Percentiles rank a stretch among this genome's conserved stretches.
Conservation (phyloP, 2,797 vertebrate genomes). For the Bradypodion ventrale region DNA sequence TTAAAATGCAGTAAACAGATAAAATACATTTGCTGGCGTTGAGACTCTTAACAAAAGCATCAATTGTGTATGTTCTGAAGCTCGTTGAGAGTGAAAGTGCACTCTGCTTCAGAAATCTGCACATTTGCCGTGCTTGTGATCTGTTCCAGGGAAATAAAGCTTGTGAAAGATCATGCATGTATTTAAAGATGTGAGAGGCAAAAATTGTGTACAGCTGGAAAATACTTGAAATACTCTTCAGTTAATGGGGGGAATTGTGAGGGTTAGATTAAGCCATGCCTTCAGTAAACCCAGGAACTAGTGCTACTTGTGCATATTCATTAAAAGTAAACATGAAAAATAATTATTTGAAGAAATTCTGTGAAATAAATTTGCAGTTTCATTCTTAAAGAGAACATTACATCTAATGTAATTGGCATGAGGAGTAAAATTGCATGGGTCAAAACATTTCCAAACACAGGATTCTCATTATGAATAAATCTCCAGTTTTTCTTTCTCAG, state of each 20-base stretch:
- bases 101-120: background rate
- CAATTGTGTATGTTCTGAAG: background rate
- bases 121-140: no score
- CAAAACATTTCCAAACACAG: background rate
- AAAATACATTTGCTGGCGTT: background rate
- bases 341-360: background rate
- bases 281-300: background rate
- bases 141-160: no score
- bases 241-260: background rate
- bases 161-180: no score
- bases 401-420: background rate
- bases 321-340: background rate
- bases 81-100: background rate
- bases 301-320: background rate
- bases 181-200: no score
- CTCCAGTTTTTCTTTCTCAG: background rate
- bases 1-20: no score
- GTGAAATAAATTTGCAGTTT: constrained; percentile 4
- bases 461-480: background rate
- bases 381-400: background rate
- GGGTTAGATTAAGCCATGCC: background rate
- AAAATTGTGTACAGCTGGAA: no score
- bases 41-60: background rate
- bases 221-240: no score
- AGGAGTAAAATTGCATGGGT: background rate